Conservation (phyloP, 2,797 vertebrate species). For the Champsocephalus gunnari region DNA sequence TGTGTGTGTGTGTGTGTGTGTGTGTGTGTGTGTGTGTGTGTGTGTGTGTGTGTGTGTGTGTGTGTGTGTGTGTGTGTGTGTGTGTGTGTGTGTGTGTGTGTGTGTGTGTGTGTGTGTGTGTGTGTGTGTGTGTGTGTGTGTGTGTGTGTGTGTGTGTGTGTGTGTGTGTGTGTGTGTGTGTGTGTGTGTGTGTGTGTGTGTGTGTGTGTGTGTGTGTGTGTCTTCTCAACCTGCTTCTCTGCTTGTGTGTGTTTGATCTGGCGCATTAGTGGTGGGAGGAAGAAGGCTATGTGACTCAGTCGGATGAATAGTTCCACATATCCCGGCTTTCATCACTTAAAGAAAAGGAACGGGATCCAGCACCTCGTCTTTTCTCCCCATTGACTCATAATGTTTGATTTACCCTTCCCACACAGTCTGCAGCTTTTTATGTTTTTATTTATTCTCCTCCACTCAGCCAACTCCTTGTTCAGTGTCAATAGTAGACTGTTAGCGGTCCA, state of each 20-base stretch:
- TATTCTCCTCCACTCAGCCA: constrained; percentile 25
- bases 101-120: neutral
- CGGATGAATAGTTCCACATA: constrained; percentile 59
- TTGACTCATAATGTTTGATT: constrained; percentile 58
- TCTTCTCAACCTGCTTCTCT: constrained; percentile 4
- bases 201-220: neutral
- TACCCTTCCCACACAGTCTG: constrained; percentile 35
- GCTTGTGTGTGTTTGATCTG: constrained; percentile 27
- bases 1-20: neutral
- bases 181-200: neutral
- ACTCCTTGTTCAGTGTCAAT: neutral
- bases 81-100: neutral
- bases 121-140: neutral
- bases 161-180: neutral
- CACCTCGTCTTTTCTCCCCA: constrained; percentile 34
- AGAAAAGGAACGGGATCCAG: constrained; percentile 48
- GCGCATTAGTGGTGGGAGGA: constrained; percentile 50
- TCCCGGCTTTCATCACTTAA: constrained; percentile 61
- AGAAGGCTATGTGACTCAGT: constrained; percentile 62
- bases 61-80: neutral
- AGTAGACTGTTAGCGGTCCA: neutral
- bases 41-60: neutral
- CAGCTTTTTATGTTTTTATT: constrained; percentile 31
- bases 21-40: neutral
- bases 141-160: neutral